These are phyloP conservation scores for Diadumene lineata DNA, from an alignment of 92 coral and sea anemone species.

Conservation along the genomic window DNA sequence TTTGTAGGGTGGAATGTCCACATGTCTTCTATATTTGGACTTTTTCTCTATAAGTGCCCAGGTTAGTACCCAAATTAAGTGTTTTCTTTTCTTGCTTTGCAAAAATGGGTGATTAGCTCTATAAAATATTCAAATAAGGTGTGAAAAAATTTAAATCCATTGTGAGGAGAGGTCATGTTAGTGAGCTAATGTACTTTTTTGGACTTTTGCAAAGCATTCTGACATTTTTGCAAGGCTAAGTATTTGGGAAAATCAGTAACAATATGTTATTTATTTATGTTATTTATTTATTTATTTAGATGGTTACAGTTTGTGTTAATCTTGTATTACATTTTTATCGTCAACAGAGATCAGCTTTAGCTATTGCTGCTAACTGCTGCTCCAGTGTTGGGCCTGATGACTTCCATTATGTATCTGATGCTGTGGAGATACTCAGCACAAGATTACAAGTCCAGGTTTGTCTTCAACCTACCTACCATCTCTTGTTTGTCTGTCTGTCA, in stretches of 20 bases:
- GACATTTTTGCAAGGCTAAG: no score
- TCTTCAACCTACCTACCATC: not conserved
- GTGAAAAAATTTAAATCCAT: no score
- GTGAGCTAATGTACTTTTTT: no score
- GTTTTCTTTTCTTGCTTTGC: no score
- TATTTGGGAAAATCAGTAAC: no score
- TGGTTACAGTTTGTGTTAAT: not conserved
- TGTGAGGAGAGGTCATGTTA: no score
- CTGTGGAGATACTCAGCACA: slow-evolving; percentile 84
- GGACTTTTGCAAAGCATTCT: no score
- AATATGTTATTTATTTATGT: not conserved
- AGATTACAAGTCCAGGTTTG: slow-evolving; percentile 90
- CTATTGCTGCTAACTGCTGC: slow-evolving; percentile 97
- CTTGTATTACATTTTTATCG: not conserved
- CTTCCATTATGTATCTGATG: slow-evolving; percentile 85
- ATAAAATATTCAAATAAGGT: no score
- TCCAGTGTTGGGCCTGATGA: slow-evolving; percentile 89
- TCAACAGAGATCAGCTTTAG: slow-evolving; percentile 90
- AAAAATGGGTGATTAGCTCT: no score
- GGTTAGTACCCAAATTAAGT: no score
- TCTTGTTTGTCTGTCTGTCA: slow-evolving; percentile 2
- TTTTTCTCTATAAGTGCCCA: slow-evolving; percentile 99
- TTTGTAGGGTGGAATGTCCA: slow-evolving; percentile 92
- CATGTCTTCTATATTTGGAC: slow-evolving; percentile 90
- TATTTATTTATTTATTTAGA: no score